These are phyloP conservation scores for Propithecus perrieri DNA, from an alignment of 2,797 vertebrate genomes.

Conservation along the genomic window DNA sequence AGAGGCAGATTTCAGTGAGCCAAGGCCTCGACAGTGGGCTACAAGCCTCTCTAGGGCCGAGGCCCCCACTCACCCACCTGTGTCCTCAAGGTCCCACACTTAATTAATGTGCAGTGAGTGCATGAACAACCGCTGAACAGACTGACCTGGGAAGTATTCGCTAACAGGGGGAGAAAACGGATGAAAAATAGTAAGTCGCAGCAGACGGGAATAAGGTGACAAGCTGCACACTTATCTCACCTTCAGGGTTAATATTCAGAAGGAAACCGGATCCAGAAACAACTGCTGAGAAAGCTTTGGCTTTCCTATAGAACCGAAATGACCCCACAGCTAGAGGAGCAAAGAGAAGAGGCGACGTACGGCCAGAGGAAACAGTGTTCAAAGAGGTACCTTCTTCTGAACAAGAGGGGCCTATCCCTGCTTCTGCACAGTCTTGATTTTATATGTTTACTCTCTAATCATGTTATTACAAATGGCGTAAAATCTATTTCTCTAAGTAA, in stretches of 20 bases:
- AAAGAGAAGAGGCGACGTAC: neutral
- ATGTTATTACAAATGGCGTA: neutral
- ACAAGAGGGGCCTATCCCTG: neutral
- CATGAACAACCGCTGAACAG: neutral
- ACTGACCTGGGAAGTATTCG: neutral
- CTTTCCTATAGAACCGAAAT: neutral
- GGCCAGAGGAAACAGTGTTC: neutral
- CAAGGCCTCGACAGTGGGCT: neutral
- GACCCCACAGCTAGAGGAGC: neutral
- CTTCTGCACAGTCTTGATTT: neutral
- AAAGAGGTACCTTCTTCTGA: neutral
- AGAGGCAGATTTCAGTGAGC: neutral
- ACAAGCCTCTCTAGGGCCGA: neutral
- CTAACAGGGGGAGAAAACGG: neutral
- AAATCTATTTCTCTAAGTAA: neutral
- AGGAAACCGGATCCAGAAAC: neutral
- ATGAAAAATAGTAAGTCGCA: neutral
- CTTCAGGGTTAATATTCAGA: neutral
- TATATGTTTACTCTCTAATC: neutral
- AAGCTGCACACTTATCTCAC: neutral
- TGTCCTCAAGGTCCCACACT: neutral
- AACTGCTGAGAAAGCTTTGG: neutral
- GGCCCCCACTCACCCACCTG: neutral
- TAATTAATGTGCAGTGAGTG: neutral
- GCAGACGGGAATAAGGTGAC: neutral